Evolutionary conservation across 2,888 invertebrate genomes (phyloP).

Genomic region (Ophion slaviceki): DNA sequence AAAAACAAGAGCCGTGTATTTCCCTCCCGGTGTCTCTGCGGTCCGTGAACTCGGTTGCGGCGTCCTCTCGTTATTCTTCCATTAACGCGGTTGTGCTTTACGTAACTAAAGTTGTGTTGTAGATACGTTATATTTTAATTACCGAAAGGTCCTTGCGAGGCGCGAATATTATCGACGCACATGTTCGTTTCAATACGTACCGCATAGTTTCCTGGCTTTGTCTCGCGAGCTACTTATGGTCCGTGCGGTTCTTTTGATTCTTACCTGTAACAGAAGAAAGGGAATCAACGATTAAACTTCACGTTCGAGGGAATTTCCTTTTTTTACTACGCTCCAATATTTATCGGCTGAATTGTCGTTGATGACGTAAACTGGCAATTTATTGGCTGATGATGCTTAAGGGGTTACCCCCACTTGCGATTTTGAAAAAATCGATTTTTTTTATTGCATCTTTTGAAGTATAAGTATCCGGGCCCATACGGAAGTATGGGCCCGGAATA

Average conservation of each 20-base stretch:
- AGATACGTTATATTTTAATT: slow-evolving; percentile 56
- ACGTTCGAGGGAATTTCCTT: slow-evolving; percentile 8
- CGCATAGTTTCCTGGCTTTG: not conserved
- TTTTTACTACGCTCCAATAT: slow-evolving; percentile 41
- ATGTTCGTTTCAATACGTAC: slow-evolving; percentile 23
- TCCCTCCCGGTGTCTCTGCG: slow-evolving; percentile 34
- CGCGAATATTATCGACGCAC: slow-evolving; percentile 9
- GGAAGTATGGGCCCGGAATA: too few species aligned
- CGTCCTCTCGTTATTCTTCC: slow-evolving; percentile 62
- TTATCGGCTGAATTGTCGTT: not conserved
- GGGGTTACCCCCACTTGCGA: too few species aligned
- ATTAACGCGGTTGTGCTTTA: slow-evolving; percentile 55
- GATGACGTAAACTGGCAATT: not conserved
- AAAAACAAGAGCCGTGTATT: slow-evolving; percentile 47
- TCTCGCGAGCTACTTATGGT: not conserved
- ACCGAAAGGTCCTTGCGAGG: slow-evolving; percentile 47
- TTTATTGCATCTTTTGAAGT: too few species aligned
- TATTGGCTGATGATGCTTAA: not conserved
- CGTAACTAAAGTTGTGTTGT: slow-evolving; percentile 23
- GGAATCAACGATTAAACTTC: slow-evolving; percentile 17
- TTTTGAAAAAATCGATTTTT: too few species aligned
- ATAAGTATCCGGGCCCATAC: too few species aligned
- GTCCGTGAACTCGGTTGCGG: slow-evolving; percentile 47
- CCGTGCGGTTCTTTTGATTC: slow-evolving; percentile 16
- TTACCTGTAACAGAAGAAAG: slow-evolving; percentile 66